These are phyloP conservation scores for Drosophila anomalipes DNA, from an alignment of 2,888 invertebrate genomes.

Conservation along the genomic window DNA sequence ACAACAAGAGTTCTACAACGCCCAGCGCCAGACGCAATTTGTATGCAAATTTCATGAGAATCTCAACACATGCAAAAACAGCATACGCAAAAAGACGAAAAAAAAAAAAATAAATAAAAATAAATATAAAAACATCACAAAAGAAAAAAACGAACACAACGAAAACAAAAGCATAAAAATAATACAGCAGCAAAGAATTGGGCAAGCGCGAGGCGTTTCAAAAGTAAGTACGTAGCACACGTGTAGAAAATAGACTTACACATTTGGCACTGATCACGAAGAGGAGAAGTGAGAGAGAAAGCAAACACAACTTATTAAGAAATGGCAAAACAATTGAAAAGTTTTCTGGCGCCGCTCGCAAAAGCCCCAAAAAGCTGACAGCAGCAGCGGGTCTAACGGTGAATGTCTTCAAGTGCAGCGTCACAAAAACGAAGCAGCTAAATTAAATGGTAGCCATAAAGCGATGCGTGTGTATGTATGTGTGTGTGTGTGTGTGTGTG, in stretches of 20 bases:
- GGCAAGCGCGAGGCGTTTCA: conserved; percentile 16
- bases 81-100: conserved; percentile 23
- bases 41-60: conserved; percentile 84
- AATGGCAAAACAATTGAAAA: conserved; percentile 60
- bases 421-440: conserved; percentile 12
- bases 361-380: neutral
- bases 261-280: conserved; percentile 17
- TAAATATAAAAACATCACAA: conserved; percentile 9
- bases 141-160: conserved; percentile 36
- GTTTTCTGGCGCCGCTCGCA: conserved; percentile 57
- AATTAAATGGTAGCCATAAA: conserved; percentile 19
- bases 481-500: conserved; percentile 24
- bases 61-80: conserved; percentile 80
- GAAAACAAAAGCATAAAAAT: conserved; percentile 38
- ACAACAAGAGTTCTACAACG: conserved; percentile 47
- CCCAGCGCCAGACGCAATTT: conserved; percentile 82
- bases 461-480: conserved; percentile 15
- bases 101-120: conserved; percentile 13
- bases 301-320: conserved; percentile 52
- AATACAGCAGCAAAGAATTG: conserved; percentile 18
- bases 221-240: neutral
- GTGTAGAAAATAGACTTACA: neutral
- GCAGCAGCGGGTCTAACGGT: conserved; percentile 5
- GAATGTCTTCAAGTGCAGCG: conserved; percentile 34
- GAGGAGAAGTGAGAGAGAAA: conserved; percentile 15